Percentiles rank a stretch among this genome's conserved stretches.
Conservation (phyloP, 2,797 vertebrate genomes). For the Pyrocephalus nanus region DNA sequence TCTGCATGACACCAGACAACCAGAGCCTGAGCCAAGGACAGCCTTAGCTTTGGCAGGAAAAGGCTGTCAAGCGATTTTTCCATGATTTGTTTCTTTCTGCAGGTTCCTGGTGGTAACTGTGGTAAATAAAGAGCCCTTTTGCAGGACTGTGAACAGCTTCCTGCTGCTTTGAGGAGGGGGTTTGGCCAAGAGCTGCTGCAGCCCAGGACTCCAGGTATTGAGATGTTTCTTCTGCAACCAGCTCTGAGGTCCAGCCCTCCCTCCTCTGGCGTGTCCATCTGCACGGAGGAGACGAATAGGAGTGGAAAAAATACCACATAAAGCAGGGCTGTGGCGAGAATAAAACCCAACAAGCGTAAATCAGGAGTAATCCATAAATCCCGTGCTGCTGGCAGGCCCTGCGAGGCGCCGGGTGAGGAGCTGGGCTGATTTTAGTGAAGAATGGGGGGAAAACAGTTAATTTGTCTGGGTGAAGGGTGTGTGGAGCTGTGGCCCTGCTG, state of each 20-base stretch:
- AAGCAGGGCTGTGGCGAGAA: not conserved
- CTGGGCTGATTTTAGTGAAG: not conserved
- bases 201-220: accelerated
- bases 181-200: not conserved
- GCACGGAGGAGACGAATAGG: not conserved
- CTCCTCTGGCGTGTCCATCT: not conserved
- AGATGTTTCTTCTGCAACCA: not conserved
- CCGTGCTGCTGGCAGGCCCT: not conserved
- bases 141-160: not conserved
- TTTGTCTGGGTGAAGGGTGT: not conserved
- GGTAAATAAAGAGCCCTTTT: not conserved
- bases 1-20: not conserved
- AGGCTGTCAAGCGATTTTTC: not conserved
- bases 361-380: not conserved
- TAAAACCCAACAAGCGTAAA: not conserved
- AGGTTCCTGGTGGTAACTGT: not conserved
- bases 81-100: not conserved
- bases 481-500: not conserved
- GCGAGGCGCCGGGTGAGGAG: not conserved
- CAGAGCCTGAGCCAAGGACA: not conserved
- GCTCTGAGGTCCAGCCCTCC: not conserved
- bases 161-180: not conserved
- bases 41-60: not conserved
- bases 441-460: not conserved
- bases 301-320: not conserved